Evolutionary conservation across 2,888 invertebrate genomes (phyloP).

Genomic region (Tricholauxania praeusta): DNA sequence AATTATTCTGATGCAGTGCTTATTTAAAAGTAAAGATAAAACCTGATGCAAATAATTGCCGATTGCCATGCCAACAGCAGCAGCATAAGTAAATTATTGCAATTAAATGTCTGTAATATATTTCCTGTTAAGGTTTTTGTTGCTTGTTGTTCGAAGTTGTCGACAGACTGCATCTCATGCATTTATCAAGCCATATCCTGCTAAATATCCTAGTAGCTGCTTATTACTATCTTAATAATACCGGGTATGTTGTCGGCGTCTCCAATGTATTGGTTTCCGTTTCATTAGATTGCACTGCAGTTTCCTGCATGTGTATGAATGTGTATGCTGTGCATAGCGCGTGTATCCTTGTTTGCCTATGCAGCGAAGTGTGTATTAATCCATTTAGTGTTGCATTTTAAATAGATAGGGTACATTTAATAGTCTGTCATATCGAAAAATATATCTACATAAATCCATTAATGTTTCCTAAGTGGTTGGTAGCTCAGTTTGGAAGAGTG

Average conservation of each 20-base stretch:
- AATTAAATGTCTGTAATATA: background rate
- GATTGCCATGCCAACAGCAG: background rate
- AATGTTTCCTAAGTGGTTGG: too few relatives aligned
- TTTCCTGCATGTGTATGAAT: background rate
- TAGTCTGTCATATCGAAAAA: too few relatives aligned
- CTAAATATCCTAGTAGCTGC: background rate
- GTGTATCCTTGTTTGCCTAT: too few relatives aligned
- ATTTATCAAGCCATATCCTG: background rate
- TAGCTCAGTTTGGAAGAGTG: too few relatives aligned
- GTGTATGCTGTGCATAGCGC: too few relatives aligned
- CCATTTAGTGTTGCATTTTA: too few relatives aligned
- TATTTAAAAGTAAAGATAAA: background rate
- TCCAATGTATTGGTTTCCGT: background rate
- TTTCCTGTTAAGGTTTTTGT: background rate
- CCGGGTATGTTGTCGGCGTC: background rate
- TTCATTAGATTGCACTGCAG: background rate
- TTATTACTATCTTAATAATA: conserved; percentile 4
- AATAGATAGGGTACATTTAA: too few relatives aligned
- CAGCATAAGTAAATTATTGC: background rate
- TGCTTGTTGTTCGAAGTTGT: background rate
- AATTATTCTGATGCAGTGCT: conserved; percentile 20
- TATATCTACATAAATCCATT: too few relatives aligned
- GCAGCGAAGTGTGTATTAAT: too few relatives aligned
- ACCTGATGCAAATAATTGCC: conserved; percentile 2
- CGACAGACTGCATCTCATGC: background rate